Conservation (phyloP, 1,140 invertebrate genomes). For the Drosophila azteca region DNA sequence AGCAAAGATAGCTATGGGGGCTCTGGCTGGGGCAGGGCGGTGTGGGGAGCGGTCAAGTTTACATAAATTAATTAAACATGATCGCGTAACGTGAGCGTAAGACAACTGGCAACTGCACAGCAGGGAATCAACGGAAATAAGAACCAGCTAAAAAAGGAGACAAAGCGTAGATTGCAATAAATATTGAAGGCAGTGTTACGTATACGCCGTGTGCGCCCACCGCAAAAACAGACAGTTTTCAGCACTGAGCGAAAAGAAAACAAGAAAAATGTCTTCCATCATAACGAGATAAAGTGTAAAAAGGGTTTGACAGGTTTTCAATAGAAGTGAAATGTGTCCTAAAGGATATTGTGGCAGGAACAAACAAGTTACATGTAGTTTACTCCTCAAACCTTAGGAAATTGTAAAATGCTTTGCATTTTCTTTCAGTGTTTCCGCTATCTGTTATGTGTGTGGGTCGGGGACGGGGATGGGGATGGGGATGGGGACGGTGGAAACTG, state of each 20-base stretch:
- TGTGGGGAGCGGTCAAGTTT: conserved; percentile 51
- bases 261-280: no score
- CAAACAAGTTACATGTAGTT: no score
- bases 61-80: conserved; percentile 80
- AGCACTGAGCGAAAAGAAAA: conserved; percentile 6
- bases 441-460: no score
- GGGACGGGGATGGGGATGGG: no score
- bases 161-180: conserved; percentile 18
- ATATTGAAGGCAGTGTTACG: conserved; percentile 47
- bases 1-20: conserved; percentile 4
- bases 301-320: no score
- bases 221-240: background rate
- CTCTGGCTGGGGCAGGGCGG: conserved; percentile 15
- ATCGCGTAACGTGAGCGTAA: conserved; percentile 67
- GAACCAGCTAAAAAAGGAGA: conserved; percentile 21
- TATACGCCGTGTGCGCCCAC: conserved; percentile 47
- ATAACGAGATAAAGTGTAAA: no score
- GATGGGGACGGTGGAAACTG: no score
- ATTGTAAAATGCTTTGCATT: no score
- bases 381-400: no score
- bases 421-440: no score
- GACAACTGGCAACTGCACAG: conserved; percentile 20
- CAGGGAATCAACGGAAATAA: conserved; percentile 28
- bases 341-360: no score
- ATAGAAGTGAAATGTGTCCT: no score